Conservation (phyloP, 2,797 vertebrate species). For the Centroberyx gerrardi region DNA sequence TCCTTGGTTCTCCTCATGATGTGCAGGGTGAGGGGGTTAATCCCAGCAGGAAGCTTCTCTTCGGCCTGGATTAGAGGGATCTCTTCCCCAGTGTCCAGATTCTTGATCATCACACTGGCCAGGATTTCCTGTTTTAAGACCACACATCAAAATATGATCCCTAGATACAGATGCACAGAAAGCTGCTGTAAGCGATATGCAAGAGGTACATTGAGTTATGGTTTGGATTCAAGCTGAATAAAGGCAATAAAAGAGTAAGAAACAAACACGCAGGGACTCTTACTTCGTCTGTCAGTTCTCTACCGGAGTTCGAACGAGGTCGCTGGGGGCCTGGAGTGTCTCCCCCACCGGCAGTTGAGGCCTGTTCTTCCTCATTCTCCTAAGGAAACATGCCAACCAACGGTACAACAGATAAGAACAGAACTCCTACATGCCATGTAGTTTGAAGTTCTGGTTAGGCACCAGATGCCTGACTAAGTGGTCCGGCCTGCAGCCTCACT, state of each 20-base stretch:
- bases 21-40: conserved; percentile 97
- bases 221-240: conserved; percentile 1
- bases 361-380: conserved; percentile 94
- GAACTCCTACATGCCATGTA: background rate
- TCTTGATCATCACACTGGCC: conserved; percentile 99
- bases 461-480: background rate
- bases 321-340: conserved; percentile 92
- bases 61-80: conserved; percentile 98
- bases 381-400: conserved; percentile 69
- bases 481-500: conserved; percentile 33
- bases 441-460: background rate
- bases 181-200: background rate
- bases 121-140: conserved; percentile 92
- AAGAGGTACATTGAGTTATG: background rate
- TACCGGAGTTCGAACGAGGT: conserved; percentile 96
- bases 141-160: conserved; percentile 1
- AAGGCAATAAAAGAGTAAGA: background rate
- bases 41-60: conserved; percentile 97
- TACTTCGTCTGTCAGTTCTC: conserved; percentile 99
- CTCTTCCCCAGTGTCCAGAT: conserved; percentile 99
- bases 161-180: background rate
- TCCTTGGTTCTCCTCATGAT: conserved; percentile 99
- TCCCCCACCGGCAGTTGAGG: conserved; percentile 72
- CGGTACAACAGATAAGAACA: background rate
- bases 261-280: conserved; percentile 10